Evolutionary conservation across 1,140 invertebrate genomes (phyloP), one percentile per base, ranked within the genome.

Genomic region (Arion vulgaris): DNA sequence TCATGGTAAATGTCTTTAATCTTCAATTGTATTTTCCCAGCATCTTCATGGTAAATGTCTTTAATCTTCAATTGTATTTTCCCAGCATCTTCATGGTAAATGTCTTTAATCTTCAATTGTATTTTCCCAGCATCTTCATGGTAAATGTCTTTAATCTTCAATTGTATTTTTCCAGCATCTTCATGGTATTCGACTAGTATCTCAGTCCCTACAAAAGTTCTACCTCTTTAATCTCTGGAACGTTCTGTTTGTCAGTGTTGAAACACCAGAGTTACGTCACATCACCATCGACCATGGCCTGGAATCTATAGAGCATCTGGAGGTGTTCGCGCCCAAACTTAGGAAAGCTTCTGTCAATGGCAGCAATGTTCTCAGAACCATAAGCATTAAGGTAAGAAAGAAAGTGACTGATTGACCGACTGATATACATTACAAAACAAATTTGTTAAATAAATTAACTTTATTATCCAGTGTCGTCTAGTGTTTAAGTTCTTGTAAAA

Each of bases 161-260:
- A 7, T 45, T 15, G 5, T 5, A 28, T 15, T 74, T 69, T 83
- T 81, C 84, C 86, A 91, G 90, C 85, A 87, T 66, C 87, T 91
- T 11, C 87, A 89, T 80, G 90, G 90, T 32, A 88, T 91, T 19
- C 85, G 90, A 38, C 75, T 91, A 41, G 69, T 87, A 26, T 89
- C 88, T 0, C 80, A 82, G 28, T 90, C 89, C 17, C 83, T 91
- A 13, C 87, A 88, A 82, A 91, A 90, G 74, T 81, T 90, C 51
- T 91, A 87, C 78, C 81, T 91, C 26, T 89, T 87, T 82, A 91
- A 89, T 75, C 75, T 90, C 17, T 91, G 90, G 90, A 88, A 87
- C 80, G 89, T 87, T 13, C 74, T 86, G n/a, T 90, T 90, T 83
- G 84, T 91, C 79, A 89, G 89, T 80, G 81, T 91, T 15, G 80